These are phyloP conservation scores for Hymenochirus boettgeri DNA, from an alignment of 2,113 vertebrate genomes.

Conservation along the genomic window DNA sequence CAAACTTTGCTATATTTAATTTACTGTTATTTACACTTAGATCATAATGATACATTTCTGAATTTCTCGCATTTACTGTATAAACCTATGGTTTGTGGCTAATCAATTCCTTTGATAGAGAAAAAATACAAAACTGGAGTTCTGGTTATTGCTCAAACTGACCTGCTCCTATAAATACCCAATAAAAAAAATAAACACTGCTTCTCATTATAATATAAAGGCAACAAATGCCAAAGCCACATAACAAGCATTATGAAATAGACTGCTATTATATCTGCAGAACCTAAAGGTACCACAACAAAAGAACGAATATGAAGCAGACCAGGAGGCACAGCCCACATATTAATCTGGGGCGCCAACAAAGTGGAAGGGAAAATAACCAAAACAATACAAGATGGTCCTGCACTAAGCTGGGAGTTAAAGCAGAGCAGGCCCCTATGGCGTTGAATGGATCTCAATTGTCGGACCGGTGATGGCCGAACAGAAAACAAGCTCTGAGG, in stretches of 20 bases:
- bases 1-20: too few relatives aligned
- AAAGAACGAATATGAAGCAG: conserved; percentile 51
- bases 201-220: conserved; percentile 35
- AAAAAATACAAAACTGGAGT: too few relatives aligned
- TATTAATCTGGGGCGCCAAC: conserved; percentile 47
- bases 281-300: conserved; percentile 59
- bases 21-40: too few relatives aligned
- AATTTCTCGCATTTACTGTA: too few relatives aligned
- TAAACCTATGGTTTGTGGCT: too few relatives aligned
- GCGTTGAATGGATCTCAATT: conserved; percentile 40
- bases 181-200: conserved; percentile 33
- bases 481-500: conserved; percentile 51
- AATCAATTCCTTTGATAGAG: too few relatives aligned
- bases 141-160: too few relatives aligned
- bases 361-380: conserved; percentile 14
- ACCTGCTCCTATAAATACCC: conserved; percentile 28
- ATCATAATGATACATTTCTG: too few relatives aligned
- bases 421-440: background rate
- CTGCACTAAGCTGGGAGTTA: background rate
- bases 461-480: conserved; percentile 56
- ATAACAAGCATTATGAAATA: conserved; percentile 23
- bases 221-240: conserved; percentile 47
- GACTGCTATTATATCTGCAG: conserved; percentile 50
- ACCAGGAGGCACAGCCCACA: conserved; percentile 44
- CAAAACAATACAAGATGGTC: conserved; percentile 29